Percentiles rank a stretch among this genome's conserved stretches.
Conservation (phyloP, 2,888 invertebrate species). For the Tinea semifulvella region DNA sequence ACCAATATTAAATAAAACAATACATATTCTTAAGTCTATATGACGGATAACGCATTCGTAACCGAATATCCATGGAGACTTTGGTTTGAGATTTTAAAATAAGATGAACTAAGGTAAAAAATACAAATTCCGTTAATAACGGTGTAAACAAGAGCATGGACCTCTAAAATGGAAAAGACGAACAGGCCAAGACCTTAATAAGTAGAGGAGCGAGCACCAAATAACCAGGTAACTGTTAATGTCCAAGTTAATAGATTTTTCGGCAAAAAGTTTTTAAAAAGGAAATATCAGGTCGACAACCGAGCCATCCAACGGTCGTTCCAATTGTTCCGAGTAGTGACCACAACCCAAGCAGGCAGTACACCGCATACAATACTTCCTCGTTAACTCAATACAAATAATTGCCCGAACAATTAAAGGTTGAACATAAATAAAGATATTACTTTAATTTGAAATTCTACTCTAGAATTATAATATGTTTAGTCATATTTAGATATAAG, state of each 20-base stretch:
- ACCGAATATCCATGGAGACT: too few species aligned
- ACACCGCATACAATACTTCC: slow-evolving; percentile 1
- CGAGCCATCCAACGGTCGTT: slow-evolving; percentile 56
- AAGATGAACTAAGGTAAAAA: too few species aligned
- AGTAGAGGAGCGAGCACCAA: slow-evolving; percentile 27
- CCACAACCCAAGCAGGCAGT: slow-evolving; percentile 21
- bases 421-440: too few species aligned
- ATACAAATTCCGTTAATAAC: slow-evolving; percentile 32
- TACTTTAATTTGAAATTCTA: too few species aligned
- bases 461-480: too few species aligned
- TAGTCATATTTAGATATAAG: too few species aligned
- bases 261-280: slow-evolving; percentile 57
- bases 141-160: slow-evolving; percentile 24
- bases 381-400: not conserved
- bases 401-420: not conserved
- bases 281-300: slow-evolving; percentile 45
- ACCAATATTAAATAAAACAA: too few species aligned
- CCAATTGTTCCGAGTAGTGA: slow-evolving; percentile 39
- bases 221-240: slow-evolving; percentile 48
- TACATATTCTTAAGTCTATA: too few species aligned
- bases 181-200: slow-evolving; percentile 44
- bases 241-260: slow-evolving; percentile 54
- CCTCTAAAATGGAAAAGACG: slow-evolving; percentile 29
- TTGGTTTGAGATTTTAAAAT: too few species aligned
- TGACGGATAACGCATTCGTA: too few species aligned